Evolutionary conservation across 1,140 invertebrate genomes (phyloP), one percentile per base, ranked within the genome.

Genomic region (Gryon sp.): DNA sequence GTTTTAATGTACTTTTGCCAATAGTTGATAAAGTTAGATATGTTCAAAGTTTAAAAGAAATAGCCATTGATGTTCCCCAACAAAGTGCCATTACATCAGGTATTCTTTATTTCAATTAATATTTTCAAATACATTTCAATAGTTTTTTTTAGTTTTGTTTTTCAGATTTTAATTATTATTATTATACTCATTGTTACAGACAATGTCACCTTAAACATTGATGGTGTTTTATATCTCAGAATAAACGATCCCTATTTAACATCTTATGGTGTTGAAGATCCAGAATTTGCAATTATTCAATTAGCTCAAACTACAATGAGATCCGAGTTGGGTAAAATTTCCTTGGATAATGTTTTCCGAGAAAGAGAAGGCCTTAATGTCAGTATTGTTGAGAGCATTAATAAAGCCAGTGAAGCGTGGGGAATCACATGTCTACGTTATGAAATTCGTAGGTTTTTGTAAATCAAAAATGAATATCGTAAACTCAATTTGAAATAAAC

Each of bases 281-380:
- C 98, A 11, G 98, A 99, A 89, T 99, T 99, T 93, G 98, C 98
- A 2, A 97, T 99, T 52, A 99, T 97, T 30, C 98, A 99, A 87
- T 90, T 99, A 30, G 98, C 98, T 0, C 98, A 99, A 90, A 99
- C 98, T 0, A 99, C 98, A 7, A 99, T 99, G 98, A 93, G 95
- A 86, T 99, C 98, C 3, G 98, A 99, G 88, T 90, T 99, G 19
- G 98, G 98, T 69, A 99, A 99, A 91, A 99, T 99, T 85, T 93
- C 94, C n/a, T 87, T 99, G 69, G 98, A 99, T 84, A 97, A 96
- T 85, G 96, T 99, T 0, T 99, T 99, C 83, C 92, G 95, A 75
- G 98, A 99, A 89, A 92, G 98, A 85, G 98, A 99, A 89, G 95
- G 93, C 60, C 91, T 99, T 1, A 99, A 99, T 90, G 92, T 96